These are phyloP conservation scores for Lordiphosa clarofinis DNA, from an alignment of 1,140 invertebrate genomes.

Conservation along the genomic window DNA sequence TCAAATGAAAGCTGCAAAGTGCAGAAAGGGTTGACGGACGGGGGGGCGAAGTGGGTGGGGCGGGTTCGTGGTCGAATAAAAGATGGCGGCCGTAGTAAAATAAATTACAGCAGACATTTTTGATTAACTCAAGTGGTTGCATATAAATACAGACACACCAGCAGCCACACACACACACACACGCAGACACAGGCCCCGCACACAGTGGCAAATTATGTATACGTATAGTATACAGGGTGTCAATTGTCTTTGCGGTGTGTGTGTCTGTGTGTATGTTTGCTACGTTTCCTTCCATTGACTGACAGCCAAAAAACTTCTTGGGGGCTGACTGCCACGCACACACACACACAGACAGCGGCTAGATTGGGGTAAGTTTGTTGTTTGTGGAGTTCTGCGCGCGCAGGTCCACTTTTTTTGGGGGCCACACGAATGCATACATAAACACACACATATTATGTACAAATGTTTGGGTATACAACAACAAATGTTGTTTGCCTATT, in stretches of 20 bases:
- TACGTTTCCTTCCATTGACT: conserved; percentile 74
- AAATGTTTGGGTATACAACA: conserved; percentile 65
- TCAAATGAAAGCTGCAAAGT: conserved; percentile 38
- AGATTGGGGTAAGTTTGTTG: conserved; percentile 68
- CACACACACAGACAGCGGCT: conserved; percentile 6
- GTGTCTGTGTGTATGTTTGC: conserved; percentile 22
- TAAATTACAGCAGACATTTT: conserved; percentile 78
- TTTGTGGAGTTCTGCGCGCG: conserved; percentile 74
- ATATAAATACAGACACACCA: conserved; percentile 50
- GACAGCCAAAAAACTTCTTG: conserved; percentile 76
- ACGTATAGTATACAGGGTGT: conserved; percentile 51
- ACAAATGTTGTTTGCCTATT: conserved; percentile 52
- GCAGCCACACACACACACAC: conserved; percentile 13
- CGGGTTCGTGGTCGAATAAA: conserved; percentile 38
- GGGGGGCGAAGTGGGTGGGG: background rate
- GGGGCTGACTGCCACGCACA: conserved; percentile 49
- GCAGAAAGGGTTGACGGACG: conserved; percentile 18
- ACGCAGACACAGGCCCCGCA: conserved; percentile 6
- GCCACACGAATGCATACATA: conserved; percentile 15
- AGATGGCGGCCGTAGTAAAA: conserved; percentile 76
- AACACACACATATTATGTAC: conserved; percentile 40
- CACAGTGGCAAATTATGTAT: conserved; percentile 21
- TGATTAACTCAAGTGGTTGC: conserved; percentile 78
- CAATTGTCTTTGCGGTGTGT: conserved; percentile 5
- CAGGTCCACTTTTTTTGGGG: conserved; percentile 52